These are phyloP conservation scores for Synodontis membranacea DNA, from an alignment of 2,113 vertebrate genomes.

Conservation along the genomic window DNA sequence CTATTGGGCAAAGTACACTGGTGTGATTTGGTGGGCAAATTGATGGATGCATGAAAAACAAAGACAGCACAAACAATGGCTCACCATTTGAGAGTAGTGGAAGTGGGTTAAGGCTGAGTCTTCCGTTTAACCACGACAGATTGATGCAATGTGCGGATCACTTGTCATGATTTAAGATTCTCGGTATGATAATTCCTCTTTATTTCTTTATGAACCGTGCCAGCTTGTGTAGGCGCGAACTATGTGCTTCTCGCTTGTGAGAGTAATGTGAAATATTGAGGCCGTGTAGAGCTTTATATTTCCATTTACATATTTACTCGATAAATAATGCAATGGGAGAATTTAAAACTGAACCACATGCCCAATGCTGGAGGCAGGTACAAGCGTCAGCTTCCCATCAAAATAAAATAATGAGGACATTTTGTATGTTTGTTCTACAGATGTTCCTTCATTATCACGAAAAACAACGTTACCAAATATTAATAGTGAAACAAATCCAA, in stretches of 20 bases:
- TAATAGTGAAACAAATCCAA: neutral
- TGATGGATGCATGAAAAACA: conserved; percentile 15
- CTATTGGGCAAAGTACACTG: conserved; percentile 10
- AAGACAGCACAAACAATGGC: conserved; percentile 20
- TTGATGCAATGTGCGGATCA: neutral
- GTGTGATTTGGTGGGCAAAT: neutral
- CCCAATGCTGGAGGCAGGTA: neutral
- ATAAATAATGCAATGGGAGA: conserved; percentile 3
- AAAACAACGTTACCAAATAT: neutral
- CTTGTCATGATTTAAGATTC: neutral
- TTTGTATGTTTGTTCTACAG: too few species aligned
- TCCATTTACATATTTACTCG: conserved; percentile 24
- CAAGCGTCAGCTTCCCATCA: neutral
- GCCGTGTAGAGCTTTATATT: conserved; percentile 10
- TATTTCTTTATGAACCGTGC: neutral
- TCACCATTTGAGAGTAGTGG: neutral
- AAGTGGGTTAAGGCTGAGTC: neutral
- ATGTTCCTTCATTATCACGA: neutral
- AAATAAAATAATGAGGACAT: neutral
- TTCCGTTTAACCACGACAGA: neutral
- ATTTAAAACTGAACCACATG: neutral
- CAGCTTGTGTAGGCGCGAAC: neutral
- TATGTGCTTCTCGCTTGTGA: neutral
- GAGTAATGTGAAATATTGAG: conserved; percentile 11
- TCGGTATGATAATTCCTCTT: neutral